phyloP scores from a whole-genome alignment of 1,140 invertebrate species.

The Teleopsis dalmanni region DNA sequence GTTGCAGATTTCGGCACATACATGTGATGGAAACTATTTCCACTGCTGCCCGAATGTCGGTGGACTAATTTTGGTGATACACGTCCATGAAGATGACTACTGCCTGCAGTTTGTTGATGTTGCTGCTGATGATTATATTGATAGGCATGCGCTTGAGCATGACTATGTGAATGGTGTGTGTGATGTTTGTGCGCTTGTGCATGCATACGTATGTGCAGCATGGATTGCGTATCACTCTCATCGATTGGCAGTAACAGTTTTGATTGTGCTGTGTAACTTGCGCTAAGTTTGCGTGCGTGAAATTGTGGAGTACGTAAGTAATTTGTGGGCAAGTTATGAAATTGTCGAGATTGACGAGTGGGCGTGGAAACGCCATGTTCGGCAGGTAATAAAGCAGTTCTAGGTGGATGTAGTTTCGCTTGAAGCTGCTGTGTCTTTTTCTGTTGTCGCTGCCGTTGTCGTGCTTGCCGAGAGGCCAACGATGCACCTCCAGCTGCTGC shows the following conservation, averaged over 20 bases:
- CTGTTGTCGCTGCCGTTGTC: constrained; percentile 46
- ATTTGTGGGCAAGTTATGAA: constrained; percentile 48
- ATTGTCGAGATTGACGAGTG: constrained; percentile 48
- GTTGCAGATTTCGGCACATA: constrained; percentile 42
- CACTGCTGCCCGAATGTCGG: constrained; percentile 35
- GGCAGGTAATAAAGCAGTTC: constrained; percentile 36
- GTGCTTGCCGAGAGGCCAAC: constrained; percentile 60
- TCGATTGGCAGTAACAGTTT: constrained; percentile 43
- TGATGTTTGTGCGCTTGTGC: constrained; percentile 17
- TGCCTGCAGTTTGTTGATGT: constrained; percentile 5
- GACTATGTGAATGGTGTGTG: constrained; percentile 16
- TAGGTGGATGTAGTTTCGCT: constrained; percentile 45
- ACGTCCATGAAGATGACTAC: constrained; percentile 24
- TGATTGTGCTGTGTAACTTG: constrained; percentile 40
- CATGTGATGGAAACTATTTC: constrained; percentile 21
- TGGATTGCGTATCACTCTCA: constrained; percentile 37
- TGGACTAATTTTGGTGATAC: constrained; percentile 39
- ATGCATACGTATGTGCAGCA: constrained; percentile 39
- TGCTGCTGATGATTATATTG: constrained; percentile 13
- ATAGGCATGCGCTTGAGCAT: constrained; percentile 11
- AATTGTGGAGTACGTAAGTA: constrained; percentile 40
- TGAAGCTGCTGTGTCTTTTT: constrained; percentile 47
- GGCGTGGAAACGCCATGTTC: constrained; percentile 34
- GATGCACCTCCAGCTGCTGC: constrained; percentile 66
- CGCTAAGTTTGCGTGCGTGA: constrained; percentile 38